Evolutionary conservation across 2,888 invertebrate species (phyloP).

Genomic region (Netelia melanura): DNA sequence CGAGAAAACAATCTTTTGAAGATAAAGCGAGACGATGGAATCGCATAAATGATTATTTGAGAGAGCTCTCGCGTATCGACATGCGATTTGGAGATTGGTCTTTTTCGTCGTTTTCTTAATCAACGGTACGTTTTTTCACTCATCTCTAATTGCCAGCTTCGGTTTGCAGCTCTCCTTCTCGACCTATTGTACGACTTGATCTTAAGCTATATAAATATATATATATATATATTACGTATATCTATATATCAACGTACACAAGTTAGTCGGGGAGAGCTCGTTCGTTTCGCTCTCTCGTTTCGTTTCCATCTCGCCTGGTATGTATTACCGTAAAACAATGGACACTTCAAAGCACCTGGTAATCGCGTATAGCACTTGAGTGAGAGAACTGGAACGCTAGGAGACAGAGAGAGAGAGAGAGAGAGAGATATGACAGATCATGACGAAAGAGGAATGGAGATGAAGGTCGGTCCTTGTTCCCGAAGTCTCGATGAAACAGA

Average conservation of each 20-base stretch:
- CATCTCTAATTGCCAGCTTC: constrained; percentile 31
- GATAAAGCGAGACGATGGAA: constrained; percentile 8
- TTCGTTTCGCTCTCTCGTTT: background rate
- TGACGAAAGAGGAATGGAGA: constrained; percentile 34
- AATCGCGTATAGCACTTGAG: constrained; percentile 60
- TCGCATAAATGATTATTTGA: background rate
- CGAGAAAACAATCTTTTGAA: constrained; percentile 10
- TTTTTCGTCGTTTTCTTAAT: background rate
- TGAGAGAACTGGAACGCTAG: constrained; percentile 60
- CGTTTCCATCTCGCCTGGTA: background rate
- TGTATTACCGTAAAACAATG: constrained; percentile 58
- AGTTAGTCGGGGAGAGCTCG: constrained; percentile 27
- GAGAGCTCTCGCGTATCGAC: background rate
- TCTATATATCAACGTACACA: constrained; percentile 12
- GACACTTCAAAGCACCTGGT: constrained; percentile 50
- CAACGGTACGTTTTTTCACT: background rate
- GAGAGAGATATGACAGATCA: constrained; percentile 48
- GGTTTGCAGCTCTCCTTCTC: constrained; percentile 8
- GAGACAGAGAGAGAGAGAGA: background rate
- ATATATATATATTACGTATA: constrained; percentile 21
- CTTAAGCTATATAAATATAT: constrained; percentile 35
- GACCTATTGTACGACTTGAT: constrained; percentile 21
- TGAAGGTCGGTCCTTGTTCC: constrained; percentile 48
- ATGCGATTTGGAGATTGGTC: background rate
- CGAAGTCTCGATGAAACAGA: constrained; percentile 49